Conservation (phyloP, 2,797 vertebrate species). For the Leucoraja ocellata region DNA sequence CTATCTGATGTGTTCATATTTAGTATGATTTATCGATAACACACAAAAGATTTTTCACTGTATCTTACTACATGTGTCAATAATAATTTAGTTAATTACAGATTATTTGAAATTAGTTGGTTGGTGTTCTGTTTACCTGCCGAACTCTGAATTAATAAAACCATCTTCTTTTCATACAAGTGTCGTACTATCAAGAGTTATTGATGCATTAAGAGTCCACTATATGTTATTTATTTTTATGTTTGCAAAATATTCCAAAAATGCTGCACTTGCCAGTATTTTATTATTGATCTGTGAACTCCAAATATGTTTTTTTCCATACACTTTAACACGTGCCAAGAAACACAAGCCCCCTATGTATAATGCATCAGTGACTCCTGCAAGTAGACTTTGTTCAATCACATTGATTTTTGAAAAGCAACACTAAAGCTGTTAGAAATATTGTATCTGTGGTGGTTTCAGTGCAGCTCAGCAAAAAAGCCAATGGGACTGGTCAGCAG, state of each 20-base stretch:
- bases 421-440: conserved; percentile 35
- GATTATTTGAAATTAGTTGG: background rate
- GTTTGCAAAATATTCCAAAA: background rate
- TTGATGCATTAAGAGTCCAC: background rate
- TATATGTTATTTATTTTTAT: background rate
- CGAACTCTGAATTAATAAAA: background rate
- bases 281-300: conserved; percentile 35
- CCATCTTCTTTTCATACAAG: background rate
- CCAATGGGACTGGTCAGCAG: conserved; percentile 33
- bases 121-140: background rate
- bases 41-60: no score
- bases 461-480: conserved; percentile 33
- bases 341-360: conserved; percentile 35
- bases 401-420: conserved; percentile 37
- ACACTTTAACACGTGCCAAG: conserved; percentile 28
- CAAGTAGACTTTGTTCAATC: conserved; percentile 34
- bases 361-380: conserved; percentile 29
- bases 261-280: conserved; percentile 16
- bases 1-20: no score
- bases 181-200: background rate
- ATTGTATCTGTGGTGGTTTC: conserved; percentile 35
- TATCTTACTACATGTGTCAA: no score
- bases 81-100: background rate
- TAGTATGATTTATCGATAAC: no score
- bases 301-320: conserved; percentile 4